Conservation (phyloP, 2,113 vertebrate genomes). For the Monarcha castaneiventris region DNA sequence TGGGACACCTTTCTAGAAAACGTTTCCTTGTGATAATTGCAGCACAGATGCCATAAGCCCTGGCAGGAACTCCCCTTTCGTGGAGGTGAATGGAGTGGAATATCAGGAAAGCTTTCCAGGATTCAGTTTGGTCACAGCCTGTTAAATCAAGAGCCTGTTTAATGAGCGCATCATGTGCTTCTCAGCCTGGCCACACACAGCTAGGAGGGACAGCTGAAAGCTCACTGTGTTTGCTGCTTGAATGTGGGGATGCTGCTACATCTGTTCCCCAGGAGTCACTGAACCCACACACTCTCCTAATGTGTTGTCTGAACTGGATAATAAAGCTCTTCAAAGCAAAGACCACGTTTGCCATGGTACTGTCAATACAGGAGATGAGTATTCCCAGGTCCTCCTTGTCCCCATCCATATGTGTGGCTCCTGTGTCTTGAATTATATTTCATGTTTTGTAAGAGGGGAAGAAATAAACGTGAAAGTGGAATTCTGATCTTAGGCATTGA, state of each 20-base stretch:
- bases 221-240: not conserved
- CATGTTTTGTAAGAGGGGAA: not conserved
- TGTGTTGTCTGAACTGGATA: not conserved
- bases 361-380: not conserved
- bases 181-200: not conserved
- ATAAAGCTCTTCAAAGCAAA: not conserved
- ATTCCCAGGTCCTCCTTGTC: not conserved
- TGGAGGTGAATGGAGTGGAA: not conserved
- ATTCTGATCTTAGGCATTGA: not conserved
- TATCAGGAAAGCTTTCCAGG: not conserved
- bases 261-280: no score
- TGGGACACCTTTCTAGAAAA: constrained; percentile 41
- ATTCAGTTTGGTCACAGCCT: not conserved
- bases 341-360: not conserved
- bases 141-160: not conserved
- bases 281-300: not conserved
- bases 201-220: not conserved
- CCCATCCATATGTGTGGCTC: not conserved
- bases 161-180: not conserved
- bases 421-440: not conserved
- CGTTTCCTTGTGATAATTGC: not conserved
- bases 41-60: not conserved
- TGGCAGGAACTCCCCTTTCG: not conserved
- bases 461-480: not conserved
- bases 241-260: not conserved